phyloP scores from a whole-genome alignment of 1,140 invertebrate species.

The Trichoplusia ni region DNA sequence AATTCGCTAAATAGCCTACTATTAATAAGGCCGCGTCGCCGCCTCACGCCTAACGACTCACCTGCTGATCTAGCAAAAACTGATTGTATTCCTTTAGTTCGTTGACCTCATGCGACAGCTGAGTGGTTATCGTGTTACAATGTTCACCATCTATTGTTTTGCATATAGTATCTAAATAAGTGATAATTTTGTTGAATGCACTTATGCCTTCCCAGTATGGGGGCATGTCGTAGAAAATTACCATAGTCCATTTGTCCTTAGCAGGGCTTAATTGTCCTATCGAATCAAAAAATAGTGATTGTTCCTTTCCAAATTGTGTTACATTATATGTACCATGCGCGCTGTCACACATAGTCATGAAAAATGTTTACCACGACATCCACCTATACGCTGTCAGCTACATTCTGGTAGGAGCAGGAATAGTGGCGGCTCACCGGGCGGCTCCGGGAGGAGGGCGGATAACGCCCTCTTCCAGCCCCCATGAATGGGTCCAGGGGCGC shows the following conservation, averaged over 20 bases:
- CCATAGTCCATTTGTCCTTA: not conserved
- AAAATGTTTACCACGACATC: not conserved
- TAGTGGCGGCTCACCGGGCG: not conserved
- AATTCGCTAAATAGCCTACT: not conserved
- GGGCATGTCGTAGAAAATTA: conserved; percentile 9
- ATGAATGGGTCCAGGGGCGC: no score
- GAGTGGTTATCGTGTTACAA: conserved; percentile 1
- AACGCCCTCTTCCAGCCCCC: no score
- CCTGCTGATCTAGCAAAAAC: conserved; percentile 5
- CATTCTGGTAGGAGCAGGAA: conserved; percentile 1
- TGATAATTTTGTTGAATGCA: not conserved
- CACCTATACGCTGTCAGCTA: not conserved
- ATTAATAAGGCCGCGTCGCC: not conserved
- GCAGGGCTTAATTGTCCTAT: not conserved
- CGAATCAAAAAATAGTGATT: not conserved
- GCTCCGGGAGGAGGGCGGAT: no score
- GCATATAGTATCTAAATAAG: not conserved
- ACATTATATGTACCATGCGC: not conserved
- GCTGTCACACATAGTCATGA: not conserved
- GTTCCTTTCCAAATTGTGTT: not conserved
- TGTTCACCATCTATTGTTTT: not conserved
- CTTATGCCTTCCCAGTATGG: conserved; percentile 2
- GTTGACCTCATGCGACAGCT: not conserved
- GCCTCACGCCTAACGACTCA: not conserved
- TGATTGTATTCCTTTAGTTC: conserved; percentile 15